Conservation (phyloP, 2,797 vertebrate species). For the Scomberomorus guttatus region DNA sequence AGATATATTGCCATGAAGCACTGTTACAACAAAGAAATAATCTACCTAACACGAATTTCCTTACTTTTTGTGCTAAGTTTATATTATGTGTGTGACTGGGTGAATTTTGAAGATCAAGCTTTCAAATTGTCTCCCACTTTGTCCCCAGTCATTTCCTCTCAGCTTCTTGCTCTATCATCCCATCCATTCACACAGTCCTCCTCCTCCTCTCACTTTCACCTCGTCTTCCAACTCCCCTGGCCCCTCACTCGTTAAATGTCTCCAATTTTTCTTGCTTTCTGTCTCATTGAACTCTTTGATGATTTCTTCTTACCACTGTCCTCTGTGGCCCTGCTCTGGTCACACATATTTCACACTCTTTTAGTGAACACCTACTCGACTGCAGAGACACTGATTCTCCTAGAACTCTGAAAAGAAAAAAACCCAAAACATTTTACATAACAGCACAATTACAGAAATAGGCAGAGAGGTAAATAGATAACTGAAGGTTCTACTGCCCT, state of each 20-base stretch:
- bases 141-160: background rate
- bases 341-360: slow-evolving; percentile 10
- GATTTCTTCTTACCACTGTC: background rate
- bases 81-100: background rate
- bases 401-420: background rate
- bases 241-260: slow-evolving; percentile 27
- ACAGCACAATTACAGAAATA: background rate
- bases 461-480: background rate
- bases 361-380: background rate
- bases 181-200: slow-evolving; percentile 1
- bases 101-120: slow-evolving; percentile 11
- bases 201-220: background rate
- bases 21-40: too few relatives aligned
- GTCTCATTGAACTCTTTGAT: slow-evolving; percentile 6
- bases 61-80: too few relatives aligned
- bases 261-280: slow-evolving; percentile 10
- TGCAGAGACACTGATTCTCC: background rate
- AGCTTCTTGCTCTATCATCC: background rate
- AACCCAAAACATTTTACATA: background rate
- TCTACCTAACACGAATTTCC: too few relatives aligned
- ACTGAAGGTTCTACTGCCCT: background rate
- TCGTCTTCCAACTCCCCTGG: slow-evolving; percentile 2
- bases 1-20: too few relatives aligned
- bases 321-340: background rate
- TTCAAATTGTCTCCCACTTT: background rate